Evolutionary conservation across 1,140 invertebrate species (phyloP), one percentile per base, ranked within the genome.

Genomic region (Solenopsis fugax): DNA sequence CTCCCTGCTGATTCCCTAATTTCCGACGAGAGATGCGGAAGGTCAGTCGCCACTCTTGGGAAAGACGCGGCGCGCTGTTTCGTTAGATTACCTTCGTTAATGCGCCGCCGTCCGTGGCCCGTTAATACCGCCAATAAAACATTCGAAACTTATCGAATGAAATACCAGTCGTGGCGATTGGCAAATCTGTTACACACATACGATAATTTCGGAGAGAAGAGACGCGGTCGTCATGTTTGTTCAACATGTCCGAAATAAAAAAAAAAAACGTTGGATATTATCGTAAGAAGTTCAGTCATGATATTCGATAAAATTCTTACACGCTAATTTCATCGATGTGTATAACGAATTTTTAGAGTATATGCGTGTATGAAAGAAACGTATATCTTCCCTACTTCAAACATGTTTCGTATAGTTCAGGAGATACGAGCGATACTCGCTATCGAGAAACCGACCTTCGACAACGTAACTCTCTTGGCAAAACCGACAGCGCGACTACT

Each of bases 1-100:
- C 80, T 82, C 67, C 54, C 80, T 18, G 67, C 60, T 67, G 67
- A 82, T 48, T 82, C 67, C 54, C 52, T 48, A 82, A 82, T 82
- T 82, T 72, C 41, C 16, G 58, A 62, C 56, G 67, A 82, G 29
- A 73, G 29, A 29, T 21, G 24, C 67, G 45, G 21, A 72, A 45
- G 24, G 48, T 24, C 34, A 21, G 18, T 16, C n/a, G 41, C 67
- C 60, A 82, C n/a, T 67, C 18, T 56, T 52, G 29, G 24, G 52
- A 34, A 48, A 29, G 52, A 0, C 2, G 9, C 18, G 21, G 37
- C 21, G 37, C 48, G 21, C 10, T 24, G 21, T n/a, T 82, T 58
- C 77, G 9, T 52, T 80, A 41, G n/a, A 24, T 69, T 80, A 80
- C 21, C 24, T 58, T 29, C 37, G 24, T 82, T 58, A 48, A 60